Evolutionary conservation across 2,888 invertebrate genomes (phyloP), one percentile per base, ranked within the genome.

Genomic region (Torymus auratus): DNA sequence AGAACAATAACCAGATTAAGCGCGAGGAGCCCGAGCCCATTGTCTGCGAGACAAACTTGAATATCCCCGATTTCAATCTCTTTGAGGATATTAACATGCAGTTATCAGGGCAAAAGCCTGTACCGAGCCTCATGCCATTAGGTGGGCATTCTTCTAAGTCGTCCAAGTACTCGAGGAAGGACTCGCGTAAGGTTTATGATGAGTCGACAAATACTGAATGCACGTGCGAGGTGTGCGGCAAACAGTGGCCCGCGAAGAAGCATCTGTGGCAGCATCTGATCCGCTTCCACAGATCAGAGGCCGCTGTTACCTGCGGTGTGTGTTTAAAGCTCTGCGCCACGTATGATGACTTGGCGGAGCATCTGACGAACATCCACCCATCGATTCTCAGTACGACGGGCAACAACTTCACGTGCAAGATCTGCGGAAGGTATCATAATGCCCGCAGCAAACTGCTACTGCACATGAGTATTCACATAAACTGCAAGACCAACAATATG

Each of bases 211-310:
- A 91, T 53, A 91, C 91, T 11, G 90, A 89, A 50, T 91, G 91
- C 64, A 87, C 89, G 0, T 91, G 93, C 83, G 93, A 93, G 84
- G 92, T 93, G n/a, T 94, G 93, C 83, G 91, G 92, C 7, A 93
- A 93, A 85, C 92, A 92, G 12, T 94, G 93, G 93, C 93, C 93
- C 0, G 93, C 93, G 0, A 93, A 93, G 83, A 93, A 93, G 83
- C 93, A 93, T 84, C 88, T 93, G 0, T 94, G 93, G 93, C 93
- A 93, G 85, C 93, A 94, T 86, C 89, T 93, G 72, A 92, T 92
- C 58, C 91, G 93, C 10, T 93, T 93, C 84, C 93, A 93, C 86
- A 92, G 93, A 70, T 88, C 91, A 12, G 93, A 92, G 56, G 93
- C 93, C 0, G 93, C 93, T 0, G 93, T 93, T 0, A 93, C 93